Evolutionary conservation across 2,113 vertebrate genomes (phyloP), one percentile per base, ranked within the genome.

Genomic region (Equus przewalskii): DNA sequence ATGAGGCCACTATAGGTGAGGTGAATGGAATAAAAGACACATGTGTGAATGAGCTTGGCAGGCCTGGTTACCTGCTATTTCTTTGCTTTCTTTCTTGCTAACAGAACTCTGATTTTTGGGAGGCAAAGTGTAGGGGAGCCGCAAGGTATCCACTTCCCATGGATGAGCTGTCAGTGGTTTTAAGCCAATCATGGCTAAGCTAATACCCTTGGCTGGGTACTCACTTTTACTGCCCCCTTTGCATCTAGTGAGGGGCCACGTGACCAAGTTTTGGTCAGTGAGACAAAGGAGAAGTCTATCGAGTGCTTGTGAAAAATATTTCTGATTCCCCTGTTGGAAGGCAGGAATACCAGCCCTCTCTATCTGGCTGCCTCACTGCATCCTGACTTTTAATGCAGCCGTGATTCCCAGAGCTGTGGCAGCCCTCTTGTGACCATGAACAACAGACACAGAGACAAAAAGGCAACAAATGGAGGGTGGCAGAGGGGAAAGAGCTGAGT

Each of bases 61-160:
- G 8, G 60, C 28, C 26, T 21, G 49, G n/a, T 22, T 36, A 41
- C 62, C 44, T 75, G 51, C 12, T 13, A 28, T 54, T 65, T 81
- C 89, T 97, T 49, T 93, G 49, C 16, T 30, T 41, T 28, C 64
- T 73, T 96, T 67, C 44, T 72, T 84, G 65, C 28, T 44, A 81
- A 81, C 9, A 16, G 14, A 65, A 33, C 33, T 88, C 36, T 94
- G 56, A 44, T 51, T 76, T 56, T 33, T 67, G 26, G 2, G 1
- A 28, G 1, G 13, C 28, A n/a, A 21, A 24, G 30, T 22, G n/a
- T 36, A 4, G 9, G 18, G 30, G 16, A 36, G n/a, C 24, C 26
- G 54, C 30, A 28, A 12, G 18, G 11, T n/a, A 6, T 72, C 9
- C 33, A 54, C 16, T 9, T 87, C 33, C 72, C 56, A 58, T 21